Conservation (phyloP, 1,140 invertebrate genomes). For the Drosophila navojoa region DNA sequence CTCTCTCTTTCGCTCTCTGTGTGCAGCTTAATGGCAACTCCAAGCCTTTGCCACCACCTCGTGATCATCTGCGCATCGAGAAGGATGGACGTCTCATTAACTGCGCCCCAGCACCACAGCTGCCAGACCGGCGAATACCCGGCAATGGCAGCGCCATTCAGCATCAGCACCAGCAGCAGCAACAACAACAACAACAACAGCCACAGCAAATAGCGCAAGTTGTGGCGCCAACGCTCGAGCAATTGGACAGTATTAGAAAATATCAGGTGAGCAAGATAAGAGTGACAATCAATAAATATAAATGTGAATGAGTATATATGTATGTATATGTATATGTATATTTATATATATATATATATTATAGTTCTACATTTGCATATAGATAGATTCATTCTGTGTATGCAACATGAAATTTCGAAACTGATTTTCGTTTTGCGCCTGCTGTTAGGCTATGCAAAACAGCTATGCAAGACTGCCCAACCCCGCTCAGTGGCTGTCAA, state of each 20-base stretch:
- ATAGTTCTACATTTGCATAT: no score
- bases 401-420: not conserved
- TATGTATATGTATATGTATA: conserved; percentile 6
- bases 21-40: conserved; percentile 82
- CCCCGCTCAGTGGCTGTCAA: not conserved
- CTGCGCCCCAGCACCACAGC: conserved; percentile 88
- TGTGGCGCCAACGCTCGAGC: conserved; percentile 90
- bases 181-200: conserved; percentile 63
- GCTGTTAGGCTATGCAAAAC: conserved; percentile 4
- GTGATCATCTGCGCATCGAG: conserved; percentile 88
- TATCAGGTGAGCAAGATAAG: conserved; percentile 89
- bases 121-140: conserved; percentile 86
- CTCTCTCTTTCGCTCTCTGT: not conserved
- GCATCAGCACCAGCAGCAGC: conserved; percentile 75
- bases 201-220: conserved; percentile 84
- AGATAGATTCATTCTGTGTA: not conserved
- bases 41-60: conserved; percentile 90
- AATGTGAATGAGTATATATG: not conserved
- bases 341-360: not conserved
- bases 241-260: conserved; percentile 94
- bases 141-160: conserved; percentile 64
- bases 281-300: no score
- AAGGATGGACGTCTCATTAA: conserved; percentile 87
- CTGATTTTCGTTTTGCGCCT: conserved; percentile 4
- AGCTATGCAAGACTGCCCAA: no score